Percentiles rank a stretch among this genome's conserved stretches.
These are phyloP conservation scores for Pseudococcus jackbeardsleyi DNA, from an alignment of 2,888 invertebrate genomes.

Conservation along the genomic window DNA sequence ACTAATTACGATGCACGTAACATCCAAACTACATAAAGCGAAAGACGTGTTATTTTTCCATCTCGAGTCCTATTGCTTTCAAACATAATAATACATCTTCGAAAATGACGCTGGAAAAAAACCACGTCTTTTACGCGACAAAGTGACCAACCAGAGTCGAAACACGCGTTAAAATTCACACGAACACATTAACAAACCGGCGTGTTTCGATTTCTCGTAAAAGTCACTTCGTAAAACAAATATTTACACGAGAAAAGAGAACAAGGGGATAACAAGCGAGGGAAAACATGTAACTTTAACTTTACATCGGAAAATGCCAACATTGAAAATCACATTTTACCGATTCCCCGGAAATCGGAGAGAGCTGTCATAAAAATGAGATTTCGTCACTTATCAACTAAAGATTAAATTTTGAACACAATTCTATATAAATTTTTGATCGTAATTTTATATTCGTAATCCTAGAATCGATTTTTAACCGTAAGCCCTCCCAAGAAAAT, in stretches of 20 bases:
- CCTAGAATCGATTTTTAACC: background rate
- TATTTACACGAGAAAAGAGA: constrained; percentile 10
- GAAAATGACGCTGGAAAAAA: background rate
- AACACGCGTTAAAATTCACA: constrained; percentile 11
- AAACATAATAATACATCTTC: background rate
- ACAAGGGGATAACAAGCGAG: background rate
- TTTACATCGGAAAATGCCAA: constrained; percentile 21
- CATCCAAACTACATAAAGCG: constrained; percentile 33
- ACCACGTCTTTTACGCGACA: constrained; percentile 4
- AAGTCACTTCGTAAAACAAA: constrained; percentile 1
- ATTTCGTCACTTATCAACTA: constrained; percentile 39
- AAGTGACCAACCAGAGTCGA: constrained; percentile 4
- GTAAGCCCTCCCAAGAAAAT: background rate
- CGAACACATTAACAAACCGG: constrained; percentile 3
- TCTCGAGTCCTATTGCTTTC: background rate
- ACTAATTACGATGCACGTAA: constrained; percentile 45
- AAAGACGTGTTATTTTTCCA: constrained; percentile 22
- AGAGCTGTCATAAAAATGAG: background rate
- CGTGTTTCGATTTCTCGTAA: background rate
- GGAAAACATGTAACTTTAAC: background rate
- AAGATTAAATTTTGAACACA: constrained; percentile 45
- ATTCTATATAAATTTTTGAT: constrained; percentile 43
- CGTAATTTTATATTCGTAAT: background rate
- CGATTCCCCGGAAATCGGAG: background rate
- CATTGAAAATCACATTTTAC: background rate